Base-by-base conservation (phyloP, 2,888 invertebrate species). In the Unio pictorum region DNA sequence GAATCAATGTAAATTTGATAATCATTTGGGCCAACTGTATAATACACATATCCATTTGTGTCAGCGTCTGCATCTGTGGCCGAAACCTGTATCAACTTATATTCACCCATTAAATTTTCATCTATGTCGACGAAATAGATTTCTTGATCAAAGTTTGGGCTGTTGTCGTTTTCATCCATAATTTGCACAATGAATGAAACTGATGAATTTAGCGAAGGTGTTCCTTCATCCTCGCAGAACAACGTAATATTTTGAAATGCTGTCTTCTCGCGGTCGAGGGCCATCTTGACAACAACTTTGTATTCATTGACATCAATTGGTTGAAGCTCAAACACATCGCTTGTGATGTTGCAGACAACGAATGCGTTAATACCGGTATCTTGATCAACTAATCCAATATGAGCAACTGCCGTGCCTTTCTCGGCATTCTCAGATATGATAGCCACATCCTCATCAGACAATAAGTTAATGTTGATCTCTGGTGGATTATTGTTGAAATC, bases 401-500 rank as follows among this genome's bases (percentile, higher is more conserved):
- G 82, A 20, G 84, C 84, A 56, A 85, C 86, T 20, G 83, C 83
- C 8, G 84, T 82, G 4, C 84, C 86, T 15, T 80, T 74, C 57
- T 80, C 81, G 11, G 84, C 84, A 57, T 79, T 78, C 67, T 86
- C 86, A 0, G 86, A 81, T 26, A 86, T 76, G 11, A 72, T 70
- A 8, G 83, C 86, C 6, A 79, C 76, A 26, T 69, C 71, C 26
- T 74, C 72, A 34, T 74, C 75, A 7, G 84, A 83, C 68, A 86
- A 78, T 34, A 85, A 68, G 72, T 84, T 84, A 17, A 84, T 73
- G 64, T 79, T 83, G 61, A 85, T 82, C 56, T 95, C 92, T 0
- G 98, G 97, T 7, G 97, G 97, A 89, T 97, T 97, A 89, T 98
- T 98, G 90, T 97, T 97, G 90, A 96, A 96, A 72, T 91, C 91